Base-by-base conservation (phyloP, 2,797 vertebrate genomes). In the Arnoldichthys spilopterus region DNA sequence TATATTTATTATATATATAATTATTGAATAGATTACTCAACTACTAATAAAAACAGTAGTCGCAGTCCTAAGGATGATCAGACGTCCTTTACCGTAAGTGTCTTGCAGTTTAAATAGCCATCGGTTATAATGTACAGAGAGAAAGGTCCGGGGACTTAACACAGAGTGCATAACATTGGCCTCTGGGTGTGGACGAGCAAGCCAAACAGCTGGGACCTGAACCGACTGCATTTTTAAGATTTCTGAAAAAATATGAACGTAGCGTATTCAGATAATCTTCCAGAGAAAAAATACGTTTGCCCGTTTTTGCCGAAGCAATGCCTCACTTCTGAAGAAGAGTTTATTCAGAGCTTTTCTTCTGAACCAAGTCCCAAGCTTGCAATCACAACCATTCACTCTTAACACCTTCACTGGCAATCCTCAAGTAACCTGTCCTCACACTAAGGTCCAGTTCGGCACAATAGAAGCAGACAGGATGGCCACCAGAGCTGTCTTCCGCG, bases 321-420 rank as follows among this genome's bases (percentile, higher is more conserved):
- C 37, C 71, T 79, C 74, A 71, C 49, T 71, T 72, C 18, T 78
- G 59, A 72, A 15, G 62, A 40, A 6, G 47, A 28, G 24, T 72
- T 74, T 77, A 56, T 63, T 63, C 45, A 62, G 43, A 51, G 24
- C 40, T 11, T 72, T 53, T 6, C 59, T 37, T 24, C 64, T 30
- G 51, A 32, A 32, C 22, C 47, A 45, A 54, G 56, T 22, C 68
- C 24, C 13, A 6, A 47, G 24, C 61, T 51, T 15, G 28, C 37
- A 58, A 24, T 67, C 47, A 32, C 1, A 26, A 51, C 45, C n/a
- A 20, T 66, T 51, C 16, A 43, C n/a, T n/a, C n/a, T n/a, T 28
- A 40, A 8, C 32, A 56, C 56, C 6, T 22, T 70, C 22, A 7
- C 32, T 32, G 24, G 8, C 30, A 37, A 6, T 9, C 6, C 16